A percentile compares a stretch with the other conserved stretches of the same genome.
These are phyloP conservation scores for Volucella inanis DNA, from an alignment of 2,888 invertebrate species.

Conservation along the genomic window DNA sequence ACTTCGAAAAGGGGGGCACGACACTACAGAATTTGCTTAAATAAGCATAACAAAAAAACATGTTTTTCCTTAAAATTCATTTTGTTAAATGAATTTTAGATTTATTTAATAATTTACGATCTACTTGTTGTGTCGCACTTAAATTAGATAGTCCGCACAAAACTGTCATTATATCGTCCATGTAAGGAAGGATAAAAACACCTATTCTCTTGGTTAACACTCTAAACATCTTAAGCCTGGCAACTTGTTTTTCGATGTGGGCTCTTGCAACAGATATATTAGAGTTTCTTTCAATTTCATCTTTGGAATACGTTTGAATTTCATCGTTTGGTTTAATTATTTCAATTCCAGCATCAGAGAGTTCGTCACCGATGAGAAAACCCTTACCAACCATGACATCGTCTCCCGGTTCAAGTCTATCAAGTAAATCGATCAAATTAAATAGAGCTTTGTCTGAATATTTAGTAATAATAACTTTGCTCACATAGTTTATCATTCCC, in stretches of 20 bases:
- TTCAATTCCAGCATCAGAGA: slow-evolving; percentile 26
- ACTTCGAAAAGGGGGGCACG: too few relatives aligned
- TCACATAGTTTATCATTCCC: slow-evolving; percentile 16
- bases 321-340: slow-evolving; percentile 8
- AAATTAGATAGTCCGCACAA: slow-evolving; percentile 9
- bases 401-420: slow-evolving; percentile 22
- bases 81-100: background rate
- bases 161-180: slow-evolving; percentile 24
- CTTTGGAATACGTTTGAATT: background rate
- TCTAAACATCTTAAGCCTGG: slow-evolving; percentile 11
- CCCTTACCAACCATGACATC: slow-evolving; percentile 38
- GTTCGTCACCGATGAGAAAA: slow-evolving; percentile 28
- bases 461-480: background rate
- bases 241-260: slow-evolving; percentile 12
- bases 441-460: slow-evolving; percentile 30
- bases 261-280: slow-evolving; percentile 10
- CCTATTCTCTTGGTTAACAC: slow-evolving; percentile 9
- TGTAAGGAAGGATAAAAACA: slow-evolving; percentile 5
- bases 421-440: background rate
- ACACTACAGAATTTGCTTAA: too few relatives aligned
- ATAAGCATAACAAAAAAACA: too few relatives aligned
- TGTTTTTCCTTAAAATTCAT: too few relatives aligned
- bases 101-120: slow-evolving; percentile 2
- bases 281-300: background rate
- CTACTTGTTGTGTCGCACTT: background rate